Evolutionary conservation across 2,113 vertebrate species (phyloP), one percentile per base, ranked within the genome.

Genomic region (Mustela lutreola): DNA sequence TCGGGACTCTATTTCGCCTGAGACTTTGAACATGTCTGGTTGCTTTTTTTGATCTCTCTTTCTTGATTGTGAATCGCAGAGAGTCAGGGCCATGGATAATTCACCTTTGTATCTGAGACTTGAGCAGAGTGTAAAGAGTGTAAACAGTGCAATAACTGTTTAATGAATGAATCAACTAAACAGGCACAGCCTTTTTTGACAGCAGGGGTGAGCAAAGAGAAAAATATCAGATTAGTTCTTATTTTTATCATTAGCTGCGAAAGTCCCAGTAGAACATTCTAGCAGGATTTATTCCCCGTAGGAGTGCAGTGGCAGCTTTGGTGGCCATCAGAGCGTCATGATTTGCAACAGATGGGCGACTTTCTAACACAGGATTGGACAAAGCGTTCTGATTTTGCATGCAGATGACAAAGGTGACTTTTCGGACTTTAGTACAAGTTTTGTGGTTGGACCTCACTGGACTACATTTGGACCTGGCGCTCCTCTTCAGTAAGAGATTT

Each of bases 101-200:
- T 82, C 63, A 56, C 80, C 70, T 92, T 90, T 76, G 16, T 14
- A 70, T 92, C 75, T 33, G 42, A 96, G 75, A 21, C 58, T 70
- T 76, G 48, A 89, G 53, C 83, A 14, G 75, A 56, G 39, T 39
- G 50, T 50, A 63, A 65, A 0, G 11, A 81, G 83, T 36, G 36
- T 36, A 36, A 36, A 36, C 36, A 85, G 75, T 26, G 31, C 14
- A 26, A 0, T n/a, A 81, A 63, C 5, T 63, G 26, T 75, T 56
- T 58, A 90, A 96, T 65, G 83, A 94, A 56, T 56, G 28, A 90
- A 91, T 53, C 48, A 83, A 97, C 56, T 50, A 62, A 78, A 76
- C 5, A 82, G 62, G 33, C 84, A 78, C 26, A 67, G 36, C 45
- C 67, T 89, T 89, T 36, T 92, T 93, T 90, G 36, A 63, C 19